Evolutionary conservation across 2,888 invertebrate species (phyloP).

Genomic region (Pandemis cinnamomeana): DNA sequence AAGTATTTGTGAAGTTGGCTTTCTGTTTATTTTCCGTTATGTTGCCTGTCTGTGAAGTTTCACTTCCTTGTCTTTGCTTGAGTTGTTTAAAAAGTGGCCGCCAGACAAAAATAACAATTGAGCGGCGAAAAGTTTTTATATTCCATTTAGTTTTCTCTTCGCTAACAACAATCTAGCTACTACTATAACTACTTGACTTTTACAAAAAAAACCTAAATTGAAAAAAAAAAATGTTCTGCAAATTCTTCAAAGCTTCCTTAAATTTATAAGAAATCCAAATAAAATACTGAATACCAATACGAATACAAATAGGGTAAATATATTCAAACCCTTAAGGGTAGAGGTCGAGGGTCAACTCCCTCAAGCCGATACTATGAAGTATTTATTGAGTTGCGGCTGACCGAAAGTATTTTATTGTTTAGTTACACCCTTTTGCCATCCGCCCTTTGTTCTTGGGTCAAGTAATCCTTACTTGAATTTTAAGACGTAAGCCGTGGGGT

Average conservation of each 20-base stretch:
- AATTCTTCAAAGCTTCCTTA: neutral
- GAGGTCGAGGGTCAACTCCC: conserved; percentile 79
- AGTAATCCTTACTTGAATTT: conserved; percentile 17
- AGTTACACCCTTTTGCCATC: conserved; percentile 70
- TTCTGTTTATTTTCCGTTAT: conserved; percentile 39
- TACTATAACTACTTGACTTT: neutral
- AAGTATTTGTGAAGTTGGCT: conserved; percentile 35
- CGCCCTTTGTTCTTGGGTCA: conserved; percentile 51
- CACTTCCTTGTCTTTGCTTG: conserved; percentile 41
- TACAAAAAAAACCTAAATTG: neutral
- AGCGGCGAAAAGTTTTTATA: conserved; percentile 21
- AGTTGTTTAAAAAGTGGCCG: conserved; percentile 38
- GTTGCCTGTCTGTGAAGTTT: conserved; percentile 41
- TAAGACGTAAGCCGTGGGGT: conserved; percentile 17
- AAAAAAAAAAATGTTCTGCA: neutral
- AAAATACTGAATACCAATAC: conserved; percentile 13
- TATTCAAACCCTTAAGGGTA: conserved; percentile 64
- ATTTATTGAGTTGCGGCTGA: conserved; percentile 83
- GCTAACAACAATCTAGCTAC: no score
- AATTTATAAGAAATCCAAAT: conserved; percentile 11
- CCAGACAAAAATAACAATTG: conserved; percentile 37
- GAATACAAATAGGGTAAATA: conserved; percentile 36
- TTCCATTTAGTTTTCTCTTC: neutral
- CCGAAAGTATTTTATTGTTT: conserved; percentile 82
- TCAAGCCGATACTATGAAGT: conserved; percentile 82